Base-by-base conservation (phyloP, 2,888 invertebrate species). In the Acanthosoma haemorrhoidale region DNA sequence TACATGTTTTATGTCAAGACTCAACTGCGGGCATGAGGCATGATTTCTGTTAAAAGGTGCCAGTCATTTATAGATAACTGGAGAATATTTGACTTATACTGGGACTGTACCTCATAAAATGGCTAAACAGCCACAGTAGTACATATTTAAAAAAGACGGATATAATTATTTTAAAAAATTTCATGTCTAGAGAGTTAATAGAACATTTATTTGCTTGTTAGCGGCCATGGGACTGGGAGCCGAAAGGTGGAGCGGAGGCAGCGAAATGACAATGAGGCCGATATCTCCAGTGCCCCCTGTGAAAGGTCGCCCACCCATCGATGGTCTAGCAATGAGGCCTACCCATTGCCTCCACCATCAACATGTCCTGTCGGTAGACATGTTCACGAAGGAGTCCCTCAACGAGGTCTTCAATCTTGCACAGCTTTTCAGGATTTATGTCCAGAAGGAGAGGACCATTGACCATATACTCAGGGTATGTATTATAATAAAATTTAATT, bases 381-480 rank as follows among this genome's bases (percentile, higher is more conserved):
- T 89, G 80, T 95, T 98, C 77, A 88, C 80, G 74, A 94, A 94
- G 80, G 94, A 96, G 72, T 89, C 91, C 75, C 83, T 98, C 0
- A 96, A 96, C 79, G 91, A 93, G 70, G 87, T 99, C 73, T 97
- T 98, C 81, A 93, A 96, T 80, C 82, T 97, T 74, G 97, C 98
- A 0, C 95, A 96, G 79, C 85, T 88, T 63, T 71, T 78, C 38
- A 75, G 93, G 75, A 86, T 86, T 18, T 89, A 88, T 73, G 91
- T 96, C 0, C 86, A 85, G 13, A 94, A 94, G 79, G 94, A 94
- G 72, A 84, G 92, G 39, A 86, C 87, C 0, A 80, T 96, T 61
- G 93, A 94, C 79, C 91, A 95, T 77, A 86, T 96, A 73, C 81
- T 96, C 38, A 88, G 88, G 79, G 87, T 86, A 78, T 73, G 71